Evolutionary conservation across 2,113 vertebrate species (phyloP).

Genomic region (Mesitornis unicolor): DNA sequence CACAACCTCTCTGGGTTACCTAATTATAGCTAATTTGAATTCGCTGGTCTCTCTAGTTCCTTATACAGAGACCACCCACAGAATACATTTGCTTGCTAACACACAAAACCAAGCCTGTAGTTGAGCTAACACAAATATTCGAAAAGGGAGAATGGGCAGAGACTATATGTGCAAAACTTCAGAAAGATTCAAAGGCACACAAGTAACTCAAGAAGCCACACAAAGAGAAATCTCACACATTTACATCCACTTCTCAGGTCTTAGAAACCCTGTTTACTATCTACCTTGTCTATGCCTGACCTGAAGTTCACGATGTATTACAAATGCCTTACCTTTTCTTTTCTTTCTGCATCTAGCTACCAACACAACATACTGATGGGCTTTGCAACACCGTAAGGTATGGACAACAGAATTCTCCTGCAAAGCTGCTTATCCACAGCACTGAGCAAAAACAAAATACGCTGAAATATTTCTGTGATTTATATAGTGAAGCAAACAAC

Average conservation of each 20-base stretch:
- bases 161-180: rapidly evolving
- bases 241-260: background rate
- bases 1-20: background rate
- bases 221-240: background rate
- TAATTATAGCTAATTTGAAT: background rate
- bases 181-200: background rate
- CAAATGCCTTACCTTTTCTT: background rate
- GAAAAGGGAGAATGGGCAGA: background rate
- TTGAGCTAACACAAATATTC: background rate
- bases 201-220: background rate
- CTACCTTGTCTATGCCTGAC: rapidly evolving
- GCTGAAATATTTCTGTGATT: background rate
- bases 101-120: background rate
- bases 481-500: background rate
- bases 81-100: background rate
- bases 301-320: background rate
- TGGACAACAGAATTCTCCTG: background rate
- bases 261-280: background rate
- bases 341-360: background rate
- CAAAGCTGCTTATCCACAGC: background rate
- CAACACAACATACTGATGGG: background rate
- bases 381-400: background rate
- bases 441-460: background rate
- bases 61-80: background rate
- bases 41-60: background rate